These are phyloP conservation scores for Epizoanthus rinbou DNA, from an alignment of 92 coral and sea anemone species.

Conservation along the genomic window DNA sequence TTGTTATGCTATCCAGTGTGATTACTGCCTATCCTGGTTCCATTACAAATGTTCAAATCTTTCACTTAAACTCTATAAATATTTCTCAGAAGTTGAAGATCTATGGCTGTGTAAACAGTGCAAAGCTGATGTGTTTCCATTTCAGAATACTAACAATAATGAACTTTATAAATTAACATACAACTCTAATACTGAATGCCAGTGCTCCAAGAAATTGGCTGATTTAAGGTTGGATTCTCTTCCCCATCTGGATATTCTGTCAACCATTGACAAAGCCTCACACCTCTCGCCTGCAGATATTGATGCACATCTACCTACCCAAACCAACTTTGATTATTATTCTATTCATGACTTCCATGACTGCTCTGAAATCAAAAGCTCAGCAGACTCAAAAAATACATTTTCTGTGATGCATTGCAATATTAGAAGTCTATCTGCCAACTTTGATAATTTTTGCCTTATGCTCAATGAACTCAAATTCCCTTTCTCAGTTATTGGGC, in stretches of 20 bases:
- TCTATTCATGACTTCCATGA: conserved; percentile 56
- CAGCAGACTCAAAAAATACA: neutral
- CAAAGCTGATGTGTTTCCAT: conserved; percentile 47
- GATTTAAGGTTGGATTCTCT: conserved; percentile 42
- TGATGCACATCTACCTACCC: conserved; percentile 56
- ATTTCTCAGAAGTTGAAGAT: neutral
- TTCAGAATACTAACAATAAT: conserved; percentile 33
- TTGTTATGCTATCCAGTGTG: too few relatives aligned
- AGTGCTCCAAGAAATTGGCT: conserved; percentile 48
- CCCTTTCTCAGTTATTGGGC: conserved; percentile 56
- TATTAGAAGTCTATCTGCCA: conserved; percentile 23
- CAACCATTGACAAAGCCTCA: conserved; percentile 49
- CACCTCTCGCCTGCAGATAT: conserved; percentile 65
- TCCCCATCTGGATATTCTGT: conserved; percentile 53
- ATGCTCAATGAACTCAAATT: conserved; percentile 15
- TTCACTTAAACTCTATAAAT: too few relatives aligned
- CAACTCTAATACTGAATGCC: conserved; percentile 51
- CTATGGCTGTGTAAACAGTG: conserved; percentile 26
- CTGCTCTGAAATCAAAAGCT: conserved; percentile 38
- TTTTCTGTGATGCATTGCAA: conserved; percentile 30
- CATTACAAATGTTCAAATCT: too few relatives aligned
- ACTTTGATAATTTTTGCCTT: conserved; percentile 20
- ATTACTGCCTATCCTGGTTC: too few relatives aligned
- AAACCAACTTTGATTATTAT: conserved; percentile 61
- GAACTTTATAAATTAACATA: conserved; percentile 49